Conservation (phyloP, 2,888 invertebrate genomes). For the Conops quadrifasciatus region DNA sequence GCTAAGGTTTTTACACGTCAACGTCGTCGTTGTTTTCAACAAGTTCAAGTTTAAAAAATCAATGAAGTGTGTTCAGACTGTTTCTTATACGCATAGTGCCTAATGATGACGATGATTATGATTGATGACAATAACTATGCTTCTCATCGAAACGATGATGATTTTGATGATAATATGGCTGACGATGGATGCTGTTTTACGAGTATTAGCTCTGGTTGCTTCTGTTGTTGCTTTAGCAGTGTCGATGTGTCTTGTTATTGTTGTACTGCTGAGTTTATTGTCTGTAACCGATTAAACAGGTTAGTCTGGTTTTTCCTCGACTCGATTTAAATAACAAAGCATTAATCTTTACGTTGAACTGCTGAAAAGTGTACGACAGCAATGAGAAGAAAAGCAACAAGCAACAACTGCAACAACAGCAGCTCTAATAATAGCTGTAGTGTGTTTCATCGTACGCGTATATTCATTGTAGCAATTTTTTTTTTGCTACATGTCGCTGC, state of each 20-base stretch:
- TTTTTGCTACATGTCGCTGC: too few relatives aligned
- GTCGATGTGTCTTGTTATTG: neutral
- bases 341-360: neutral
- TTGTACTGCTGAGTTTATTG: too few relatives aligned
- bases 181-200: neutral
- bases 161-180: neutral
- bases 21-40: neutral
- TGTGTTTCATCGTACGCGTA: too few relatives aligned
- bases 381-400: neutral
- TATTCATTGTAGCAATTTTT: too few relatives aligned
- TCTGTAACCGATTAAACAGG: neutral
- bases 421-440: neutral
- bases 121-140: neutral
- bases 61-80: neutral
- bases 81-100: neutral
- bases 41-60: slow-evolving; percentile 28
- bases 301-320: slow-evolving; percentile 20
- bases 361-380: neutral
- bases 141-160: neutral
- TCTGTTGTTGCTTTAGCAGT: neutral
- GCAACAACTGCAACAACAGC: neutral
- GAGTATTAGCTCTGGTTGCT: neutral
- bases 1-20: too few relatives aligned
- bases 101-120: neutral
- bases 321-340: slow-evolving; percentile 14